Conservation (phyloP, 1,140 invertebrate genomes). For the Drosophila setifemur region DNA sequence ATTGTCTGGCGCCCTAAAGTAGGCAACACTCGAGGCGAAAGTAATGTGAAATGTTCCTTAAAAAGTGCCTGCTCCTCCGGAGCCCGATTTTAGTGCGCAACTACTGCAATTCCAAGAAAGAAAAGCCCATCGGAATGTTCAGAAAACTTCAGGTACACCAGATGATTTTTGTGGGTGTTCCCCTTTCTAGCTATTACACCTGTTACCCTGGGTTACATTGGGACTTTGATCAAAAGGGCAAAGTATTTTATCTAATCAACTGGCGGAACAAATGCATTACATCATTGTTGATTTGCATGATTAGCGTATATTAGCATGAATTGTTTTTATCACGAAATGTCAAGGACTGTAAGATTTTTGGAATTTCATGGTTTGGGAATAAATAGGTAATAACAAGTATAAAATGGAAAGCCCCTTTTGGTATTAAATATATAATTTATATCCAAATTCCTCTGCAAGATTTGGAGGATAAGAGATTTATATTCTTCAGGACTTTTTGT, state of each 20-base stretch:
- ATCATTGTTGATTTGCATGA: constrained; percentile 25
- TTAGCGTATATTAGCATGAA: constrained; percentile 52
- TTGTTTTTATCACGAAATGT: constrained; percentile 50
- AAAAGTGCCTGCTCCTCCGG: constrained; percentile 56
- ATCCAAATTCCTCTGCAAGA: too few species aligned
- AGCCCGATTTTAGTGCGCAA: constrained; percentile 40
- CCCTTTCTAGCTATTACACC: background rate
- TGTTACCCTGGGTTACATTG: constrained; percentile 44
- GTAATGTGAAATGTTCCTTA: constrained; percentile 70
- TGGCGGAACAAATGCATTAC: background rate
- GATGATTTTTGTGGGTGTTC: background rate
- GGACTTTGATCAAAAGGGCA: background rate
- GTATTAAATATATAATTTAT: too few species aligned
- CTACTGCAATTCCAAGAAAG: constrained; percentile 31
- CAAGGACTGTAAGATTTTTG: too few species aligned
- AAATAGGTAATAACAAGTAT: too few species aligned
- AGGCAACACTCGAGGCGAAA: constrained; percentile 27
- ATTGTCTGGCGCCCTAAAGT: constrained; percentile 57
- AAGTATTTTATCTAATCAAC: constrained; percentile 62
- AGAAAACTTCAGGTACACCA: constrained; percentile 55
- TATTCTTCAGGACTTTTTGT: too few species aligned
- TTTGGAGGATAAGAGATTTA: too few species aligned
- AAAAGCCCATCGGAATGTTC: constrained; percentile 43
- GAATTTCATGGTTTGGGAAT: too few species aligned
- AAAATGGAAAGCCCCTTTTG: too few species aligned